Percentiles rank a stretch among this genome's conserved stretches.
Evolutionary conservation across 2,888 invertebrate genomes (phyloP).

Genomic region (Drosophila fulvimacula): DNA sequence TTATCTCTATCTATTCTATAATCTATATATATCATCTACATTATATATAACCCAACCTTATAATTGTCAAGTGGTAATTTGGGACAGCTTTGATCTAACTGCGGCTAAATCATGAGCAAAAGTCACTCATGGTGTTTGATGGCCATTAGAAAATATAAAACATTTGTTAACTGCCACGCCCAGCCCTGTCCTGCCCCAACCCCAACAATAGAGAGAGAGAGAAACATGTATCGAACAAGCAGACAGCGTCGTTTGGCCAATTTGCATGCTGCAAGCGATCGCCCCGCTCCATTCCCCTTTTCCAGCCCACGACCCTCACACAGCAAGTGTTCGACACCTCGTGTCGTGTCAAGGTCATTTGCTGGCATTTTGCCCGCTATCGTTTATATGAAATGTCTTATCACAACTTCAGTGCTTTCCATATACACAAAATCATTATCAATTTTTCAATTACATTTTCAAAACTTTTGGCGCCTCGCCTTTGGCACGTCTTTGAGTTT

Average conservation of each 20-base stretch:
- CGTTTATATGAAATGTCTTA: neutral
- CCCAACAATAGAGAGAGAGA: neutral
- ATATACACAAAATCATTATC: neutral
- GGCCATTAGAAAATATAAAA: neutral
- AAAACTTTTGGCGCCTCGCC: constrained; percentile 30
- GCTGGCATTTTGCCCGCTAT: neutral
- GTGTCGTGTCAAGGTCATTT: constrained; percentile 46
- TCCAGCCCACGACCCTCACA: neutral
- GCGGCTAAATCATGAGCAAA: constrained; percentile 2
- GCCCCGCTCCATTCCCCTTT: neutral
- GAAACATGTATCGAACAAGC: neutral
- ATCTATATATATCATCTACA: neutral
- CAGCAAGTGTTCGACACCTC: neutral
- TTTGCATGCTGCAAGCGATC: constrained; percentile 10
- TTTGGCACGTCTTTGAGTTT: constrained; percentile 32
- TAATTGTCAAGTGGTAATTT: neutral
- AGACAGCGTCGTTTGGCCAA: neutral
- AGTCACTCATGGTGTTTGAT: neutral
- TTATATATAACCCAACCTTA: neutral
- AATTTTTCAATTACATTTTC: constrained; percentile 67
- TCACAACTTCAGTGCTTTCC: neutral
- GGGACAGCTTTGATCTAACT: neutral
- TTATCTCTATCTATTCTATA: too few species aligned
- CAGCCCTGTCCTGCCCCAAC: neutral
- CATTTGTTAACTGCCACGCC: constrained; percentile 4